phyloP scores from a whole-genome alignment of 1,140 invertebrate genomes.

The Monomorium pharaonis region DNA sequence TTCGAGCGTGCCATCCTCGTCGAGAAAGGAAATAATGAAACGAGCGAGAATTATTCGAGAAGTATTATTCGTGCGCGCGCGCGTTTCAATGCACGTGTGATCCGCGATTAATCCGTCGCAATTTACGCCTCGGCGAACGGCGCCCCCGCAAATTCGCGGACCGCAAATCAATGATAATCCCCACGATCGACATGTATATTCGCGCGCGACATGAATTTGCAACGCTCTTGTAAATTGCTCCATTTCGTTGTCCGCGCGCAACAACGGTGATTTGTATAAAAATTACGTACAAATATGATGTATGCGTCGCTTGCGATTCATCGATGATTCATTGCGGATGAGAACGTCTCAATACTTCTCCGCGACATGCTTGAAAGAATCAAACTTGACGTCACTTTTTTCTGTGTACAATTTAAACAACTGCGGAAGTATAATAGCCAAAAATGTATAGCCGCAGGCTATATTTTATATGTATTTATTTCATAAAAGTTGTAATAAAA shows the following conservation, averaged over 20 bases:
- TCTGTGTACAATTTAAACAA: background rate
- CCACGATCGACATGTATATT: conserved; percentile 46
- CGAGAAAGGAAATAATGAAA: conserved; percentile 40
- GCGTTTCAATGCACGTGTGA: conserved; percentile 39
- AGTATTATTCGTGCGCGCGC: conserved; percentile 38
- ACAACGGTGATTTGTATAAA: background rate
- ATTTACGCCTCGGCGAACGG: conserved; percentile 55
- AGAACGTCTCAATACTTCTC: background rate
- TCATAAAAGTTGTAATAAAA: background rate
- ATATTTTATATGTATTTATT: too few species aligned
- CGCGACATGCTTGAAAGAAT: background rate
- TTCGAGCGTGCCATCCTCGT: background rate
- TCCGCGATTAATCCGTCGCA: conserved; percentile 60
- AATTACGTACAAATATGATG: too few species aligned
- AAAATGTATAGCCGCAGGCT: too few species aligned
- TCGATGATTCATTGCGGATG: background rate
- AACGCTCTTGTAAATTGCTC: conserved; percentile 40
- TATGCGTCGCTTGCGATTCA: too few species aligned
- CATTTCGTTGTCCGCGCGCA: background rate
- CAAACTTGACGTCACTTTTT: background rate
- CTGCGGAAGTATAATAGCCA: too few species aligned
- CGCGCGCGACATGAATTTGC: conserved; percentile 38
- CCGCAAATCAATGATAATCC: conserved; percentile 65
- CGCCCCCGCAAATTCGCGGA: conserved; percentile 25
- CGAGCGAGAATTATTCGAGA: conserved; percentile 37